These are phyloP conservation scores for Australoheros scitulus DNA, from an alignment of 2,113 vertebrate genomes.

Conservation along the genomic window DNA sequence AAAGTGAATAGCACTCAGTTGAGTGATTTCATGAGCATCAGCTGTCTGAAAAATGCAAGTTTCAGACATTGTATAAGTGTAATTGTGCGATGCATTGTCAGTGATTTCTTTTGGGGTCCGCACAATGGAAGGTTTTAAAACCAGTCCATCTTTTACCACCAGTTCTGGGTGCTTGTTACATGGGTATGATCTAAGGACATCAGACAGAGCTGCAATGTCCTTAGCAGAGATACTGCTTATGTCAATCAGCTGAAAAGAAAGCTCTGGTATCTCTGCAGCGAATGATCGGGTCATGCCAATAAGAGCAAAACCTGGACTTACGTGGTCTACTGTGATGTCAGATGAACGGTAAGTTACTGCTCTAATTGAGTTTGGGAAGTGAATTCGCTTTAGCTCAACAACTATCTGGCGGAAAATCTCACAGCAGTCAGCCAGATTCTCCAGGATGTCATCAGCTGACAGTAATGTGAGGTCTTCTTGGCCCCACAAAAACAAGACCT, in stretches of 20 bases:
- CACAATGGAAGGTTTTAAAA: conserved; percentile 72
- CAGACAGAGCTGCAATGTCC: conserved; percentile 78
- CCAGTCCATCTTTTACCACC: conserved; percentile 78
- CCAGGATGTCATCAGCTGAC: conserved; percentile 66
- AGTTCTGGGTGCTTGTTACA: conserved; percentile 80
- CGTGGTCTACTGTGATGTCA: conserved; percentile 76
- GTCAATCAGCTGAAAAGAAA: conserved; percentile 85
- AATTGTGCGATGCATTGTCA: conserved; percentile 9
- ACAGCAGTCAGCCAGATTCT: conserved; percentile 78
- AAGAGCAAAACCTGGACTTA: conserved; percentile 84
- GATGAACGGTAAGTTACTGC: conserved; percentile 83
- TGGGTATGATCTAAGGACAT: conserved; percentile 75
- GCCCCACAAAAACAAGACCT: conserved; percentile 87
- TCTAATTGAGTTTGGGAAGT: conserved; percentile 71
- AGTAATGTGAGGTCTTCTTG: conserved; percentile 74
- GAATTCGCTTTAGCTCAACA: conserved; percentile 73
- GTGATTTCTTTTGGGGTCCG: conserved; percentile 63
- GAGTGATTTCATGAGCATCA: conserved; percentile 71
- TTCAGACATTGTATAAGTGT: conserved; percentile 48
- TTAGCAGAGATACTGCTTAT: conserved; percentile 69
- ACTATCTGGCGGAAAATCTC: conserved; percentile 83
- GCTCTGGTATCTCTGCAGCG: conserved; percentile 77
- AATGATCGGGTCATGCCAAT: conserved; percentile 85
- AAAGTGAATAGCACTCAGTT: conserved; percentile 74
- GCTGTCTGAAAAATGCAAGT: conserved; percentile 79